A percentile compares a stretch with the other conserved stretches of the same genome.
Conservation (phyloP, 1,140 invertebrate genomes). For the Pectinophora gossypiella region DNA sequence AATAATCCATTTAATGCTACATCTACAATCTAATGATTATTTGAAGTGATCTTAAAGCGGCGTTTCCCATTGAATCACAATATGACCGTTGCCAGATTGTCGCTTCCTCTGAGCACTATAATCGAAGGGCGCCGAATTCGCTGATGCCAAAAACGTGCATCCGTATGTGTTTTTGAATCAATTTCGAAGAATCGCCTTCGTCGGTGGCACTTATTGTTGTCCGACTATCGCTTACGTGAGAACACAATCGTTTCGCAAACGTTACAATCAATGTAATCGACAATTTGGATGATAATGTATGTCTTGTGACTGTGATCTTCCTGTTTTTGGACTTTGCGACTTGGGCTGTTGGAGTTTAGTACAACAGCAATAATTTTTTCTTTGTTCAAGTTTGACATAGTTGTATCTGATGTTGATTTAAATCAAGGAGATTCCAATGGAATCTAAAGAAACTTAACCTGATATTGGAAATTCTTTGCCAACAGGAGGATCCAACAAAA, state of each 20-base stretch:
- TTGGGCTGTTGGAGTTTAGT: no score
- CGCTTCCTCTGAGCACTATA: slow-evolving; percentile 45
- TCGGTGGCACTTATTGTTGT: slow-evolving; percentile 71
- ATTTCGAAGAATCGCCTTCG: slow-evolving; percentile 67
- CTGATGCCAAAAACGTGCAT: slow-evolving; percentile 74
- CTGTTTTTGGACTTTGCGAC: no score
- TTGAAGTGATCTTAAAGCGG: no score
- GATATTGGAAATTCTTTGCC: slow-evolving; percentile 28
- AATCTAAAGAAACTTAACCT: neutral
- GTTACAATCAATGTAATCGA: slow-evolving; percentile 43
- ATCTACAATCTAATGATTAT: no score
- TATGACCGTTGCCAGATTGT: slow-evolving; percentile 14
- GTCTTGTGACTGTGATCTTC: neutral
- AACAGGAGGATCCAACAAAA: slow-evolving; percentile 32
- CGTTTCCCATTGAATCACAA: no score
- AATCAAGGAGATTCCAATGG: no score
- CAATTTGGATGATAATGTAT: slow-evolving; percentile 34
- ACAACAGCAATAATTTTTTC: no score
- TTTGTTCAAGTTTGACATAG: neutral
- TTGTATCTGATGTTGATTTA: neutral
- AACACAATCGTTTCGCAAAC: slow-evolving; percentile 64
- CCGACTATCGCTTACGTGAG: slow-evolving; percentile 68
- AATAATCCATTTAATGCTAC: no score
- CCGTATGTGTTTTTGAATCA: slow-evolving; percentile 70
- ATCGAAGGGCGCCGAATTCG: slow-evolving; percentile 60